Conservation (phyloP, 2,888 invertebrate species). For the Adelphocoris suturalis region DNA sequence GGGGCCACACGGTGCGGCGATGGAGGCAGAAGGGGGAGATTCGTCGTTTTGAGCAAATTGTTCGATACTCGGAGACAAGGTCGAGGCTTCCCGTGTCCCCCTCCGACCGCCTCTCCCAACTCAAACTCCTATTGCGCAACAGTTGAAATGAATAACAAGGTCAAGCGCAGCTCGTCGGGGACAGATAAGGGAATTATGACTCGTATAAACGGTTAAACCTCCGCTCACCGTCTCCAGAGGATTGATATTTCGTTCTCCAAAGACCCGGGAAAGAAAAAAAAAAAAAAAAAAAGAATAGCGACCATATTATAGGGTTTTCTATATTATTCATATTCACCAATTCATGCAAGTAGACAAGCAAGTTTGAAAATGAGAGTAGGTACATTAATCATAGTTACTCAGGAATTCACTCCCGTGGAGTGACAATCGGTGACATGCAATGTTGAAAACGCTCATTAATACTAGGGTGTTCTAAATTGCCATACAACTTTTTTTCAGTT, state of each 20-base stretch:
- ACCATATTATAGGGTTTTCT: no score
- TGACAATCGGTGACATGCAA: no score
- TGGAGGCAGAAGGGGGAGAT: background rate
- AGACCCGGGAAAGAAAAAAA: background rate
- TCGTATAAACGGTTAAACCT: constrained; percentile 41
- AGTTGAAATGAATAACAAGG: constrained; percentile 69
- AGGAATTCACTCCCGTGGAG: no score
- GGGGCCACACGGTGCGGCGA: background rate
- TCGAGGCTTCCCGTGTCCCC: constrained; percentile 62
- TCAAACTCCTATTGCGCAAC: constrained; percentile 64
- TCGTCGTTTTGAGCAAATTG: constrained; percentile 63
- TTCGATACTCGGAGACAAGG: constrained; percentile 67
- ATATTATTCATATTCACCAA: no score
- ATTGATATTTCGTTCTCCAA: background rate
- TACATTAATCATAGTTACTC: no score
- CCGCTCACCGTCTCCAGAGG: background rate
- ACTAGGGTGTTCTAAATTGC: no score
- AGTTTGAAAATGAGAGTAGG: no score
- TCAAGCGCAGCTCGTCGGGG: constrained; percentile 63
- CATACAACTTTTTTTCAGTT: no score
- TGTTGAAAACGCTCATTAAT: no score
- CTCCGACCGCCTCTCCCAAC: background rate
- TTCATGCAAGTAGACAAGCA: no score
- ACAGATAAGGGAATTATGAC: constrained; percentile 57
- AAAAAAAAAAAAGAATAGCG: no score